These are phyloP conservation scores for Coenonympha glycerion DNA, from an alignment of 2,888 invertebrate species.

Conservation along the genomic window DNA sequence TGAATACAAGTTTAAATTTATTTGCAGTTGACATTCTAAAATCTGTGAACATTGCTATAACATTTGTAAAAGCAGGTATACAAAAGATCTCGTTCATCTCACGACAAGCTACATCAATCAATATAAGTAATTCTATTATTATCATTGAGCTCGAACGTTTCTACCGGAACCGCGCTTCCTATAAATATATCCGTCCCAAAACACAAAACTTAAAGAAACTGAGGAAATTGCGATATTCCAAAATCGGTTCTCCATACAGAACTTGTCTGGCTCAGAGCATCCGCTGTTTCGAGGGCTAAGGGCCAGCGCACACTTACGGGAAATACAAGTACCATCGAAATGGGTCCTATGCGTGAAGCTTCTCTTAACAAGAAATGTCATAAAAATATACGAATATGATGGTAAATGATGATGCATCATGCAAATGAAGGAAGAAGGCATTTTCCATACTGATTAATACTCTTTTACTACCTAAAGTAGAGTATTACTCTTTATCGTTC, in stretches of 20 bases:
- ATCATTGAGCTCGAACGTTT: neutral
- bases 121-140: slow-evolving; percentile 3
- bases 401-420: no score
- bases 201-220: slow-evolving; percentile 36
- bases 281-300: slow-evolving; percentile 22
- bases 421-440: no score
- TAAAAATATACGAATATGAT: no score
- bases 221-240: slow-evolving; percentile 52
- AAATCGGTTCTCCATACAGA: slow-evolving; percentile 47
- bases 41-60: no score
- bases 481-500: no score
- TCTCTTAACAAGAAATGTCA: no score
- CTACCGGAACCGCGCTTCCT: slow-evolving; percentile 28
- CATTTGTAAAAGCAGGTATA: no score
- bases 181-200: slow-evolving; percentile 36
- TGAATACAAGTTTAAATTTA: no score
- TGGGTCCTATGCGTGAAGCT: no score
- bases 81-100: neutral
- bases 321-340: neutral
- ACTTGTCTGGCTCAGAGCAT: slow-evolving; percentile 27
- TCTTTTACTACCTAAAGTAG: no score
- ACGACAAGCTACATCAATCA: slow-evolving; percentile 8
- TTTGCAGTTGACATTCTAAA: no score
- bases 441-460: no score
- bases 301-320: neutral